Percentiles rank a stretch among this genome's conserved stretches.
phyloP scores from a whole-genome alignment of 2,113 vertebrate species.

The Oncorhynchus keta region DNA sequence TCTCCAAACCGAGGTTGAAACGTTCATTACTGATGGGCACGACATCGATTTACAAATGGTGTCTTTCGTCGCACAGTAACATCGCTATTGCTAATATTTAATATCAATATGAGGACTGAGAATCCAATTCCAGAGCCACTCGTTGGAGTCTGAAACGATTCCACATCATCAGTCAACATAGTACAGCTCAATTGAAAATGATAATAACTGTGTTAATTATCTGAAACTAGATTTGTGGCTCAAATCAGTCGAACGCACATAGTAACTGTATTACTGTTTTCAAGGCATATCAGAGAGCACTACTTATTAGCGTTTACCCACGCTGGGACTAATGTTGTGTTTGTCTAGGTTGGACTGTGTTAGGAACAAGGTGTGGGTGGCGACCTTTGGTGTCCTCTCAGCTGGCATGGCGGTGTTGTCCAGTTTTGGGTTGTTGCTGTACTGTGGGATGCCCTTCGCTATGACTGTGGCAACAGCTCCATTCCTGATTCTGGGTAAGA shows the following conservation, averaged over 20 bases:
- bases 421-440: slow-evolving; percentile 72
- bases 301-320: not conserved
- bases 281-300: not conserved
- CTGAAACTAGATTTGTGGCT: not conserved
- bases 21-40: too few species aligned
- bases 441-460: slow-evolving; percentile 68
- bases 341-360: slow-evolving; percentile 58
- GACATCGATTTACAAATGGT: too few species aligned
- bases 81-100: slow-evolving; percentile 49
- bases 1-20: too few species aligned
- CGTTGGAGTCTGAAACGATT: too few species aligned
- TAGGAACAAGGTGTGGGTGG: slow-evolving; percentile 55
- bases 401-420: slow-evolving; percentile 70
- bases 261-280: not conserved
- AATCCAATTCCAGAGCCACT: too few species aligned
- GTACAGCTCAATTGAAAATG: slow-evolving; percentile 45
- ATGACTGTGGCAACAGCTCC: slow-evolving; percentile 71
- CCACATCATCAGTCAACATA: too few species aligned
- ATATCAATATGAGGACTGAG: slow-evolving; percentile 73
- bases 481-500: slow-evolving; percentile 78
- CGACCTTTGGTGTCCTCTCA: slow-evolving; percentile 62
- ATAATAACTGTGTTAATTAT: not conserved
- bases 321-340: not conserved
- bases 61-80: too few species aligned
- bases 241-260: too few species aligned